A percentile compares a stretch with the other conserved stretches of the same genome.
These are phyloP conservation scores for Recurvirostra avosetta DNA, from an alignment of 2,113 vertebrate species.

Conservation along the genomic window DNA sequence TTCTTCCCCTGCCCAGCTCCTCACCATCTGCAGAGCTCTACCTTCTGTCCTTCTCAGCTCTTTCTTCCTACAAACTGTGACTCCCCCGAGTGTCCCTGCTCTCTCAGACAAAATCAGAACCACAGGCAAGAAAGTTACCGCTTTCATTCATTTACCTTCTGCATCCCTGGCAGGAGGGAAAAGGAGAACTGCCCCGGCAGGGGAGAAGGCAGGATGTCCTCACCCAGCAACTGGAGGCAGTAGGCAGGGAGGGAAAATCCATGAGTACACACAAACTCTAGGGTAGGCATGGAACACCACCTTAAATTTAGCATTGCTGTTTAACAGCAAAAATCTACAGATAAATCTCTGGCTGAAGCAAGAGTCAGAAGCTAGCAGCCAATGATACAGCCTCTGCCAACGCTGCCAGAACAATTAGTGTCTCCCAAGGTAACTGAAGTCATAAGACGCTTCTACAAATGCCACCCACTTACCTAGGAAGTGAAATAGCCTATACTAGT, in stretches of 20 bases:
- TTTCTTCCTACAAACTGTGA: background rate
- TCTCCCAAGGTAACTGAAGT: background rate
- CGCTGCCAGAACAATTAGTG: background rate
- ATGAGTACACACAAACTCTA: background rate
- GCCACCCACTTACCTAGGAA: background rate
- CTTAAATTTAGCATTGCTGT: background rate
- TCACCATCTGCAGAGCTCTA: background rate
- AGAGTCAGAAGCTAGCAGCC: background rate
- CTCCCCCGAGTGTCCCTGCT: fast-evolving
- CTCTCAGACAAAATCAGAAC: background rate
- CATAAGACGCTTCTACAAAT: background rate
- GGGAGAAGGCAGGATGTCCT: background rate
- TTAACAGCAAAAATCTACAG: background rate
- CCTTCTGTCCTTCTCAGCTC: background rate
- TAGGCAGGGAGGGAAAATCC: background rate
- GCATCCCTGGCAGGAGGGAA: background rate
- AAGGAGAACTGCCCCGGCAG: no score
- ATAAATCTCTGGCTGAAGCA: background rate
- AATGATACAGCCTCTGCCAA: background rate
- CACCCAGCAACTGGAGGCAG: background rate
- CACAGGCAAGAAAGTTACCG: background rate
- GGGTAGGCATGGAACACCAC: background rate
- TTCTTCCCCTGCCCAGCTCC: background rate
- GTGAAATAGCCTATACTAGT: background rate
- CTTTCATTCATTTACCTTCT: background rate